phyloP scores from a whole-genome alignment of 2,113 vertebrate species.

The Calonectris borealis region DNA sequence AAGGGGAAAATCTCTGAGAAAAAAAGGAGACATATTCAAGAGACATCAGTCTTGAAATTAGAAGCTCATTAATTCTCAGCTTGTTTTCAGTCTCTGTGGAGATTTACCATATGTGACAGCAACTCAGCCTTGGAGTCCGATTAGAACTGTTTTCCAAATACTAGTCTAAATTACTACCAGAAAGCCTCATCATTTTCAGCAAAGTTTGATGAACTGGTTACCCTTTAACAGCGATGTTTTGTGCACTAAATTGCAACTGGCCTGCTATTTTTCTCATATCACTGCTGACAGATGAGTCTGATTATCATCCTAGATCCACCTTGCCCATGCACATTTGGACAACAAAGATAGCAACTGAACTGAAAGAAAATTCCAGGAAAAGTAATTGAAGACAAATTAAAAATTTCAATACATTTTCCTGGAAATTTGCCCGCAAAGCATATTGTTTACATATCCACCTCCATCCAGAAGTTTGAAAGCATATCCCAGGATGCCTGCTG shows the following conservation, averaged over 20 bases:
- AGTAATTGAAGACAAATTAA: constrained; percentile 5
- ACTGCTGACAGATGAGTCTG: constrained; percentile 1
- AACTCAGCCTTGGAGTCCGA: background rate
- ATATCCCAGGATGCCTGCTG: constrained; percentile 14
- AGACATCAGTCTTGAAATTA: constrained; percentile 22
- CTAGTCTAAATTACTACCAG: background rate
- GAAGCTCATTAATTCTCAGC: constrained; percentile 54
- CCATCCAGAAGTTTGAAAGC: constrained; percentile 33
- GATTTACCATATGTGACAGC: constrained; percentile 27
- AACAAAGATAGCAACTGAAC: constrained; percentile 29
- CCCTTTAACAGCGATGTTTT: background rate
- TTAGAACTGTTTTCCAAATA: background rate
- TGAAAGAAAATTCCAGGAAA: constrained; percentile 54
- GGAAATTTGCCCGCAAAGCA: constrained; percentile 23
- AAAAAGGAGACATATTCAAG: background rate
- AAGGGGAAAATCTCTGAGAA: background rate
- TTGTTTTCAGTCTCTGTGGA: constrained; percentile 28
- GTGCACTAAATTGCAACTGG: background rate
- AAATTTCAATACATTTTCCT: constrained; percentile 10
- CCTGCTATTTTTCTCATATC: background rate
- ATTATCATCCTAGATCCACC: background rate
- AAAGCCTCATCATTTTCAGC: background rate
- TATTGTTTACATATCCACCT: constrained; percentile 34
- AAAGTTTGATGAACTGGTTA: constrained; percentile 22
- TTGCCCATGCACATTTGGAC: constrained; percentile 16